A percentile compares a stretch with the other conserved stretches of the same genome.
Conservation (phyloP, 2,888 invertebrate species). For the Phasia obesa region DNA sequence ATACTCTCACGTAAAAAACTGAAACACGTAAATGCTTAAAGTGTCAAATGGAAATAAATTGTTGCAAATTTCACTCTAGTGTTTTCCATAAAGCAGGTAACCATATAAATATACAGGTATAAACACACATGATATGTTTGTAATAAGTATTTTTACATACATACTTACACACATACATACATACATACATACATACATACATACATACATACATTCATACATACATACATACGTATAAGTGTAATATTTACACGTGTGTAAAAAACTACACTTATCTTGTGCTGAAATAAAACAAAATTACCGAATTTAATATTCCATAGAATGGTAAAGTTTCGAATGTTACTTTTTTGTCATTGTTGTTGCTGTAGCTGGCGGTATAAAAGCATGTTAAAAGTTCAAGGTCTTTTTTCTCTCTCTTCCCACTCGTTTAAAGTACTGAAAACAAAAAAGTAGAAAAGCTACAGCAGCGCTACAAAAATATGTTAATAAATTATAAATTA, state of each 20-base stretch:
- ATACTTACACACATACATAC: neutral
- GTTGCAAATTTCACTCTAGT: neutral
- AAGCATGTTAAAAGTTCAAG: slow-evolving; percentile 61
- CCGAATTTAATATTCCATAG: slow-evolving; percentile 31
- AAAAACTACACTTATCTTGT: slow-evolving; percentile 16
- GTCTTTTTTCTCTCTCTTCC: slow-evolving; percentile 12
- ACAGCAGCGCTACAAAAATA: neutral
- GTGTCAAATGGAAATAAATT: slow-evolving; percentile 58
- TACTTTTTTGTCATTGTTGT: slow-evolving; percentile 13
- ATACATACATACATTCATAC: no score
- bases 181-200: neutral
- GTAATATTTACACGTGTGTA: neutral
- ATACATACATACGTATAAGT: neutral
- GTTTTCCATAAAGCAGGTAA: slow-evolving; percentile 7
- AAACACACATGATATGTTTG: no score
- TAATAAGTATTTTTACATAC: neutral
- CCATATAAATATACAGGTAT: no score
- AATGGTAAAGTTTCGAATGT: slow-evolving; percentile 16
- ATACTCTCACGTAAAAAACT: neutral
- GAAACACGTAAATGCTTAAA: neutral
- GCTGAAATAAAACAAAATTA: slow-evolving; percentile 48
- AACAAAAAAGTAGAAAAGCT: neutral
- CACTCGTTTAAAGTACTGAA: slow-evolving; percentile 14
- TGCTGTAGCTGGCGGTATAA: neutral
- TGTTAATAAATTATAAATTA: slow-evolving; percentile 53